Evolutionary conservation across 1,140 invertebrate species (phyloP), one percentile per base, ranked within the genome.

Genomic region (Alviniconcha marisindica): DNA sequence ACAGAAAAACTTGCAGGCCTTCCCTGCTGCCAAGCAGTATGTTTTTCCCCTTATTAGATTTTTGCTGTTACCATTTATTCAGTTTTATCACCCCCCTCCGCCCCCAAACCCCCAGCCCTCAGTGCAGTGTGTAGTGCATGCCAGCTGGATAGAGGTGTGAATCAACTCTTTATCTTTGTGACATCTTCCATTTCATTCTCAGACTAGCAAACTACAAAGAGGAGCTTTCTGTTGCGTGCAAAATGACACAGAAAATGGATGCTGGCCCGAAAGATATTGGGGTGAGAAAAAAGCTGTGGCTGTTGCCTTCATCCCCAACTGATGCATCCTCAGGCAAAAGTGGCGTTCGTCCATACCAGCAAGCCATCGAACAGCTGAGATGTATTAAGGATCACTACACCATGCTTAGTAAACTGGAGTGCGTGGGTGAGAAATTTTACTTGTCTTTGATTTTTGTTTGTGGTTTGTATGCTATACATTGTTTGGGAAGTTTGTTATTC

Each of bases 341-440:
- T 28, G 15, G 42, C 15, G 42, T 24, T 5, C 48, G 63, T 44
- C 90, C 91, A 60, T 92, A 91, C 82, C 44, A 89, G 24, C n/a
- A 69, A 18, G 91, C 88, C 14, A 86, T 92, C 12, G 76, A 77
- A 36, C 88, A 92, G 63, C 81, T 92, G 31, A 31, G 54, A 21
- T 66, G 71, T 12, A 80, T 91, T 4, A 81, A 79, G 28, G 71
- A 90, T 31, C 85, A 87, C 51, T 85, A 86, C 48, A 90, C 89
- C 36, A 88, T 91, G 60, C 86, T 91, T 3, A 85, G 82, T 24
- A 92, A 92, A 80, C 83, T 92, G 42, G 91, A 91, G 73, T 90
- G 90, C 86, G 73, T 92, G 51, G 91, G 91, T 91, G 85, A 77
- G 88, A 14, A 12, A 31, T 24, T 14, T 31, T n/a, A n/a, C n/a